phyloP scores from a whole-genome alignment of 2,797 vertebrate species.

The Myotis planiceps region DNA sequence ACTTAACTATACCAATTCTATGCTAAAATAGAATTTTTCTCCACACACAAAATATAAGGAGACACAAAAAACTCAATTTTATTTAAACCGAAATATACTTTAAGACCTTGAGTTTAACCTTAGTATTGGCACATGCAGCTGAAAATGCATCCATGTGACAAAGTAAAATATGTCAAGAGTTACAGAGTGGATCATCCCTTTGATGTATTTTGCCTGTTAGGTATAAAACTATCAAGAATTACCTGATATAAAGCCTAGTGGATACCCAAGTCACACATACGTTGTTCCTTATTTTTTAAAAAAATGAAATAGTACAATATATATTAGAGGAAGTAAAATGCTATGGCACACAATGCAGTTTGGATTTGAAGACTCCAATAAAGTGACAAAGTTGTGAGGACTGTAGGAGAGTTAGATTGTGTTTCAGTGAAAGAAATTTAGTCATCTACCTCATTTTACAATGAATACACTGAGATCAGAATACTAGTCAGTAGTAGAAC shows the following conservation, averaged over 20 bases:
- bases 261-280: slow-evolving; percentile 13
- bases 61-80: slow-evolving; percentile 37
- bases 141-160: neutral
- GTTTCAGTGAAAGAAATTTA: neutral
- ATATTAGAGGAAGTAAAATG: slow-evolving; percentile 42
- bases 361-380: neutral
- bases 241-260: slow-evolving; percentile 49
- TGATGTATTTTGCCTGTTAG: slow-evolving; percentile 50
- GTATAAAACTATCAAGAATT: slow-evolving; percentile 67
- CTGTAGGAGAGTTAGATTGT: fast-evolving
- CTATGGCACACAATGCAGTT: neutral
- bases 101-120: slow-evolving; percentile 50
- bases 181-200: slow-evolving; percentile 31
- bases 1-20: neutral
- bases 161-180: slow-evolving; percentile 53
- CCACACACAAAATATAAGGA: neutral
- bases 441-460: neutral
- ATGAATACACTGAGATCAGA: neutral
- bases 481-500: neutral
- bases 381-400: neutral
- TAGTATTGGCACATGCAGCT: slow-evolving; percentile 30
- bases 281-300: neutral
- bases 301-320: slow-evolving; percentile 36
- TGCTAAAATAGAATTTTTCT: neutral
- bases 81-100: slow-evolving; percentile 24